Evolutionary conservation across 2,888 invertebrate genomes (phyloP), one percentile per base, ranked within the genome.

Genomic region (Andrena camellia): DNA sequence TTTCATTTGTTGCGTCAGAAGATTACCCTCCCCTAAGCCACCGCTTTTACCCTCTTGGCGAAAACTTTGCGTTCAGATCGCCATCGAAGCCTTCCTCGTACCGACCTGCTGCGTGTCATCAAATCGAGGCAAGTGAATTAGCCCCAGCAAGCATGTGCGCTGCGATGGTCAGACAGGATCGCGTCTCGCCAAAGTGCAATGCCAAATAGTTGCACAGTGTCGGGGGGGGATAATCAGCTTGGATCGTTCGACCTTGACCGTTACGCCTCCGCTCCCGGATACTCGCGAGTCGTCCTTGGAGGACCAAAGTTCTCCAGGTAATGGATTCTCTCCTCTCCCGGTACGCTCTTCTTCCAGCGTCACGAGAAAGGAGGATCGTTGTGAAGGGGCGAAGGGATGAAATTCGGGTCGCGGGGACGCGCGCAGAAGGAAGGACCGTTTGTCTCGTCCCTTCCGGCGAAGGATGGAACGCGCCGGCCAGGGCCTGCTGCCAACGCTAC

Each of bases 131-230:
- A 42, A 67, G 72, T 3, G n/a, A 60, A 13, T 13, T 31, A 33
- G 26, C 42, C 42, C 20, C 62, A 64, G 35, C 31, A 35, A 42
- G 59, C 69, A n/a, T 6, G n/a, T 17, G n/a, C 17, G 17, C 10
- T 17, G n/a, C 52, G 52, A 20, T n/a, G 20, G 20, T n/a, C n/a
- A n/a, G 52, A 52, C 52, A 52, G 13, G n/a, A n/a, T 52, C 35
- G 17, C 60, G 33, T 8, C 35, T 68, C 48, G 81, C 71, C 75
- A 69, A 70, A 83, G 62, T 66, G 71, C 82, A 78, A 72, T 74
- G 82, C 71, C 82, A 82, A 84, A 82, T 78, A 75, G 78, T 78
- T 52, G 35, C 75, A 54, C 54, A 64, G 75, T 82, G 82, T 84
- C 83, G n/a, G 42, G 63, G 64, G 4, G 62, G 83, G 81, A 84